Base-by-base conservation (phyloP, 1,140 invertebrate genomes). In the Globodera ellingtonae region DNA sequence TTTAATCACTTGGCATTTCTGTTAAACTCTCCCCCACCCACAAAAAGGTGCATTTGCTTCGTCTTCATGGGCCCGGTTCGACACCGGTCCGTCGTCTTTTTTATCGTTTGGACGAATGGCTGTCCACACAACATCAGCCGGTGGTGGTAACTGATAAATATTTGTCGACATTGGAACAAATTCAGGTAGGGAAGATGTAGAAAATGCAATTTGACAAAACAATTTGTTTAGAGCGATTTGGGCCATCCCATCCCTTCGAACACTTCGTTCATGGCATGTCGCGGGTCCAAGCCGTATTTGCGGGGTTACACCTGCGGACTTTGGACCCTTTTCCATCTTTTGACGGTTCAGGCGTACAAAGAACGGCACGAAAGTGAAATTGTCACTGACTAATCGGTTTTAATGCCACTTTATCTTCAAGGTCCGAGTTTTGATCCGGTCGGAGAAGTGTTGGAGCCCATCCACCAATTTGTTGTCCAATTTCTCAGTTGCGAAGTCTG, bases 401-500 rank as follows among this genome's bases (percentile, higher is more conserved):
- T 2, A 35, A 35, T 35, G 35, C 35, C 35, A 35, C 35, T 35
- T 35, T 35, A 35, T 35, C 35, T 81, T 87, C 66, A 76, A 88
- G 87, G 89, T 78, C 65, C 82, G 9, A 77, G 79, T n/a, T 88
- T 89, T 69, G 80, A 84, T 56, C 87, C 88, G 10, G 83, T 82
- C 5, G 79, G 82, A 18, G 90, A 90, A 86, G 93, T 97, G 13
- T 90, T 98, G 1, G 90, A 92, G 83, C 93, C 93, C 0, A 95
- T 99, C 91, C 91, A 94, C 88, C 94, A 93, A 8, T 98, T 97
- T 87, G 92, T 99, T 50, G 94, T 94, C 86, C 87, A 95, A 90
- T 99, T 97, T 90, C 98, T 99, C 90, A 94, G 95, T 6, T 99
- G 97, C 90, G 91, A 92, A 50, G 94, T 96, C 82, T 99, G 97